phyloP scores from a whole-genome alignment of 2,113 vertebrate genomes.

The Numenius arquata region DNA sequence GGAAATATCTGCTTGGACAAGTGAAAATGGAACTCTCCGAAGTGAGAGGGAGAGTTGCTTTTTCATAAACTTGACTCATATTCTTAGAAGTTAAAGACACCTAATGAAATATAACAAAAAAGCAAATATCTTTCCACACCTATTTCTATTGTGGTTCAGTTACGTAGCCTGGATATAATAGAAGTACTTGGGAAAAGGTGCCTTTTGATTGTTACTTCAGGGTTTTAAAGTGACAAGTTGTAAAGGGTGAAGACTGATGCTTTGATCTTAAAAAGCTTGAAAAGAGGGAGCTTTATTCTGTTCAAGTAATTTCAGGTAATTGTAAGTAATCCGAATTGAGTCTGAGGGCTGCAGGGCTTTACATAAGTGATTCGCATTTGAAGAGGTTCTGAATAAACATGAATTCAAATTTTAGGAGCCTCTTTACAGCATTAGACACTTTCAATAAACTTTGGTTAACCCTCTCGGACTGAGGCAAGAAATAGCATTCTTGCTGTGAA shows the following conservation, averaged over 20 bases:
- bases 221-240: constrained; percentile 31
- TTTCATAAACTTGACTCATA: neutral
- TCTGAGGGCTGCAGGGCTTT: constrained; percentile 34
- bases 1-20: neutral
- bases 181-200: neutral
- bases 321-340: constrained; percentile 60
- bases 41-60: neutral
- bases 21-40: neutral
- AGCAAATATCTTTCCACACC: neutral
- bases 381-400: constrained; percentile 52
- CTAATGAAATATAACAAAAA: neutral
- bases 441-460: constrained; percentile 9
- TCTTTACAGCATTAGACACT: neutral
- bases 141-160: neutral
- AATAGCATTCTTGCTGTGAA: neutral
- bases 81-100: neutral
- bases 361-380: constrained; percentile 27
- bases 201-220: constrained; percentile 48
- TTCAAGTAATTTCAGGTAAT: constrained; percentile 59
- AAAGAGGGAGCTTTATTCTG: constrained; percentile 30
- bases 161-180: neutral
- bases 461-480: neutral
- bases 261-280: constrained; percentile 69
- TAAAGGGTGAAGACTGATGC: constrained; percentile 29
- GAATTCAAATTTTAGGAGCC: neutral